A percentile compares a stretch with the other conserved stretches of the same genome.
Evolutionary conservation across 92 coral and sea anemone genomes (phyloP).

Genomic region (Phymanthus crucifer): DNA sequence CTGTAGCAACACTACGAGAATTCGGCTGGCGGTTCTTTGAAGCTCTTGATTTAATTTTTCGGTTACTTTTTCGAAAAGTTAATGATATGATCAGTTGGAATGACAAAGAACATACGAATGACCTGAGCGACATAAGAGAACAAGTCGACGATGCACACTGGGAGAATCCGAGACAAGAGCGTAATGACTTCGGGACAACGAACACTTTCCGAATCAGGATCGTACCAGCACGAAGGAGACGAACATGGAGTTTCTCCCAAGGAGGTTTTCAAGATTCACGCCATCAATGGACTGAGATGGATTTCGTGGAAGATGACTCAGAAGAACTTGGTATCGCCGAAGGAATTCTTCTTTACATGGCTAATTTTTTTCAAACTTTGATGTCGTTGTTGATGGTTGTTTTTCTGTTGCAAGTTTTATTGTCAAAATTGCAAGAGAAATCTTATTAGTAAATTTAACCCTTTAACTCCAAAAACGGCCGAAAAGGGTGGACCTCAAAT

Average conservation of each 20-base stretch:
- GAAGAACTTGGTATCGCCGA: slow-evolving; percentile 14
- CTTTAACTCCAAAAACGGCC: no score
- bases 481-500: no score
- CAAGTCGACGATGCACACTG: neutral
- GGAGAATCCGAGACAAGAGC: neutral
- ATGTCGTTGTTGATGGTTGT: neutral
- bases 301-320: neutral
- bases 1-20: neutral
- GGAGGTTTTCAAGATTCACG: neutral
- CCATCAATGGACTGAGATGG: neutral
- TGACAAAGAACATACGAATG: neutral
- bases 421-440: neutral
- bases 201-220: neutral
- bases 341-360: slow-evolving; percentile 5
- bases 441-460: neutral
- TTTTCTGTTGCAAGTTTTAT: neutral
- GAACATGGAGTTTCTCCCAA: neutral
- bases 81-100: neutral
- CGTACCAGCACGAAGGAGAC: neutral
- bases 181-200: neutral
- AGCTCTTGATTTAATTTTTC: neutral
- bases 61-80: neutral
- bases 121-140: neutral
- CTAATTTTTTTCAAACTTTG: slow-evolving; percentile 9
- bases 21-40: slow-evolving; percentile 12